Conservation (phyloP, 2,113 vertebrate species). For the Prionailurus viverrinus region DNA sequence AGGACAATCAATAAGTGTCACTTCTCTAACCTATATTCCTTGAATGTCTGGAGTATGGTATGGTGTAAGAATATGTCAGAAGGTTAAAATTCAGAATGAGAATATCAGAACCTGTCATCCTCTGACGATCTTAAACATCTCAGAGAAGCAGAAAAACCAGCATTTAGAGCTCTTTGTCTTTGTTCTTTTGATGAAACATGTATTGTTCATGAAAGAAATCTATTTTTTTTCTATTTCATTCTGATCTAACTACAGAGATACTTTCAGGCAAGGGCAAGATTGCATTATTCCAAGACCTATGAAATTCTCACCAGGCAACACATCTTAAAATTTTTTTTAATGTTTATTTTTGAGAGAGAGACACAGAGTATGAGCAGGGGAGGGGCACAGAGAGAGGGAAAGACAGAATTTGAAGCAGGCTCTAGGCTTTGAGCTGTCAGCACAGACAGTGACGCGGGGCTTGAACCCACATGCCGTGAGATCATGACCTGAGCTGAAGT, state of each 20-base stretch:
- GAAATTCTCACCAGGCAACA: slow-evolving; percentile 56
- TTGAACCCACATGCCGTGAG: too few species aligned
- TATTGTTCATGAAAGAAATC: slow-evolving; percentile 70
- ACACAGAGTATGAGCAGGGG: too few species aligned
- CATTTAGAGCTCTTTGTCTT: slow-evolving; percentile 50
- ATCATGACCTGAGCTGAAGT: too few species aligned
- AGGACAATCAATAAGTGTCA: neutral
- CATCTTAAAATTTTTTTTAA: slow-evolving; percentile 22
- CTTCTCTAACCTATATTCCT: neutral
- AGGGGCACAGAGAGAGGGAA: too few species aligned
- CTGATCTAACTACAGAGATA: slow-evolving; percentile 52
- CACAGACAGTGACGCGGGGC: too few species aligned
- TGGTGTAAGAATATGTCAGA: slow-evolving; percentile 2
- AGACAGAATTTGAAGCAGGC: too few species aligned
- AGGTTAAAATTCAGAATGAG: slow-evolving; percentile 59
- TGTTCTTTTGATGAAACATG: slow-evolving; percentile 71
- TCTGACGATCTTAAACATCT: slow-evolving; percentile 61
- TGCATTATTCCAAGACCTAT: slow-evolving; percentile 66
- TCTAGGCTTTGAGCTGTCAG: too few species aligned
- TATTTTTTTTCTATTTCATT: slow-evolving; percentile 58
- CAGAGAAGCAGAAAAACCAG: slow-evolving; percentile 51
- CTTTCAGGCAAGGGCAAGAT: slow-evolving; percentile 61
- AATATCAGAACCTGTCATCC: slow-evolving; percentile 49
- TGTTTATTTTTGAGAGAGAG: too few species aligned
- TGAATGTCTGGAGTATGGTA: neutral